A percentile compares a stretch with the other conserved stretches of the same genome.
Evolutionary conservation across 2,797 vertebrate species (phyloP).

Genomic region (Mus caroli): DNA sequence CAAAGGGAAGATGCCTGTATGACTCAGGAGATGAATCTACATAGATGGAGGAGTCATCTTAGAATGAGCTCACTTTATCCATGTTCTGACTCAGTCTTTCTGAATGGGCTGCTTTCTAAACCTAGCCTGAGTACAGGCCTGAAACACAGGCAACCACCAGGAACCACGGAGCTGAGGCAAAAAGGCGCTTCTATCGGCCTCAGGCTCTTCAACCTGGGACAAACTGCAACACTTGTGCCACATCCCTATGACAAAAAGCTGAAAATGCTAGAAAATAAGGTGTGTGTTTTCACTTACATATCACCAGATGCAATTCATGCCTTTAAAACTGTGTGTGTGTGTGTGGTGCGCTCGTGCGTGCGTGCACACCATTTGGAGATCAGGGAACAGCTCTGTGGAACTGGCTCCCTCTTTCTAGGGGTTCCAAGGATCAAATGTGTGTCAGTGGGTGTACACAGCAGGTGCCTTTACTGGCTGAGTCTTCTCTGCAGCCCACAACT

Average conservation of each 20-base stretch:
- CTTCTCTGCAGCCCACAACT: not conserved
- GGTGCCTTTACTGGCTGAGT: not conserved
- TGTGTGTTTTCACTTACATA: conserved; percentile 6
- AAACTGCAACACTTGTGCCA: not conserved
- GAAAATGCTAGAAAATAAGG: not conserved
- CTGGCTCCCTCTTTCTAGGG: not conserved
- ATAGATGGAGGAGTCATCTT: not conserved
- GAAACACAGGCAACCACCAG: not conserved
- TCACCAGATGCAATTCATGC: not conserved
- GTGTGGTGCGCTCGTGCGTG: too few species aligned
- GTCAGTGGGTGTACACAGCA: not conserved
- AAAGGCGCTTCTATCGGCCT: not conserved
- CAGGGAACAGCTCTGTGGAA: not conserved
- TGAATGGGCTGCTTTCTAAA: not conserved
- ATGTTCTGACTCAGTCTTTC: not conserved
- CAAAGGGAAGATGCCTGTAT: not conserved
- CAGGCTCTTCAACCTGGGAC: not conserved
- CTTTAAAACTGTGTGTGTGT: not conserved
- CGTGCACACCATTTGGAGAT: not conserved
- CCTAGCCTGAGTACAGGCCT: not conserved
- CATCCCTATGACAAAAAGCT: not conserved
- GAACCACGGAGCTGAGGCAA: not conserved
- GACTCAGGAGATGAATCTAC: not conserved
- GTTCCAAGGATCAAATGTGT: not conserved
- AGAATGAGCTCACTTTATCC: not conserved